Evolutionary conservation across 1,140 invertebrate genomes (phyloP).

Genomic region (Brachionus calyciflorus): DNA sequence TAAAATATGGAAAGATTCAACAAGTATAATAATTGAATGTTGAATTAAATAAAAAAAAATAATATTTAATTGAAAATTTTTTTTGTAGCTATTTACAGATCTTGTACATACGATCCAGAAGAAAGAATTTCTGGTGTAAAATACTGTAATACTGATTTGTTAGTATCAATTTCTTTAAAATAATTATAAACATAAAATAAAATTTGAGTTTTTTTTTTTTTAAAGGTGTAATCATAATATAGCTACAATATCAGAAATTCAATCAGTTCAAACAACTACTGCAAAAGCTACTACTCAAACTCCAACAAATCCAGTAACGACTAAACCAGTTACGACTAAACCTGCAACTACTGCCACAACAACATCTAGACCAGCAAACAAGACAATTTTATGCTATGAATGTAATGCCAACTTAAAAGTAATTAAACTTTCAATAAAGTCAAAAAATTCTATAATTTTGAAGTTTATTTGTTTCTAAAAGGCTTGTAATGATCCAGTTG

Average conservation of each 20-base stretch:
- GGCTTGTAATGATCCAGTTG: constrained; percentile 1
- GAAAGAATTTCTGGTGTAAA: background rate
- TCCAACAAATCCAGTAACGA: background rate
- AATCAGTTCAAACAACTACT: background rate
- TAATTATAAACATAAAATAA: background rate
- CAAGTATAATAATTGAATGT: background rate
- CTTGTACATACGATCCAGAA: background rate
- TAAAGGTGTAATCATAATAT: background rate
- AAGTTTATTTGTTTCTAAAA: background rate
- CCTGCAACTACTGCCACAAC: too few species aligned
- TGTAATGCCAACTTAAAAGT: background rate
- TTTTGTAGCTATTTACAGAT: background rate
- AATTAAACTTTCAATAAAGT: background rate
- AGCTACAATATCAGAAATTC: background rate
- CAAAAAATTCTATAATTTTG: background rate
- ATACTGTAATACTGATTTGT: constrained; percentile 6
- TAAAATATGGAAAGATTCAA: background rate
- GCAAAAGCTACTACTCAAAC: background rate
- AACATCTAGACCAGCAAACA: background rate
- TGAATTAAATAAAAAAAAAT: background rate
- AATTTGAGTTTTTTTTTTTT: background rate
- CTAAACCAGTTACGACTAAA: too few species aligned
- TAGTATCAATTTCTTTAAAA: too few species aligned
- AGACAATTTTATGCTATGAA: constrained; percentile 15
- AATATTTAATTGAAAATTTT: too few species aligned